Evolutionary conservation across 2,113 vertebrate genomes (phyloP).

Genomic region (Cyanoramphus novaezelandiae): DNA sequence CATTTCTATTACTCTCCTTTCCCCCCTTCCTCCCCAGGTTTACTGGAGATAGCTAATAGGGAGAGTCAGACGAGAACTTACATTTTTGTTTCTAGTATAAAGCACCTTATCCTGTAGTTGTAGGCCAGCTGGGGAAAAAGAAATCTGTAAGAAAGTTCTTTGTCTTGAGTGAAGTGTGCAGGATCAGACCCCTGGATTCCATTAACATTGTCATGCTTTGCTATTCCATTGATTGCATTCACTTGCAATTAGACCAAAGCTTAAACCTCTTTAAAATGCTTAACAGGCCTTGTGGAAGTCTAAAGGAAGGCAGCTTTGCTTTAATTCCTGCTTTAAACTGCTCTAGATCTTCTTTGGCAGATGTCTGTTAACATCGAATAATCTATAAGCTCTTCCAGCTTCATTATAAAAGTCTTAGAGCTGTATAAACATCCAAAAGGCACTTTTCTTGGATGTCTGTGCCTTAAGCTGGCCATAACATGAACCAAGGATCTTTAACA

Average conservation of each 20-base stretch:
- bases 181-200: background rate
- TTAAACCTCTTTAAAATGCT: conserved; percentile 54
- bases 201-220: background rate
- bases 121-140: background rate
- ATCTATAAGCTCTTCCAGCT: background rate
- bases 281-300: background rate
- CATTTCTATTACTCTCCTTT: background rate
- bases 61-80: background rate
- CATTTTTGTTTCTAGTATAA: background rate
- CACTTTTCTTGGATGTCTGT: background rate
- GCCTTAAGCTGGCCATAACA: background rate
- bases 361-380: background rate
- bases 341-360: conserved; percentile 2
- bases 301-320: conserved; percentile 26
- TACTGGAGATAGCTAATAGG: background rate
- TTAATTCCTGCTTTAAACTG: conserved; percentile 32
- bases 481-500: background rate
- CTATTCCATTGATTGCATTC: background rate
- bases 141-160: background rate
- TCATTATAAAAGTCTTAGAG: background rate
- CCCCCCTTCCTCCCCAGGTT: background rate
- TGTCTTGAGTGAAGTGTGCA: background rate
- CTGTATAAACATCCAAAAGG: background rate
- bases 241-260: conserved; percentile 46
- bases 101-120: background rate